Percentiles rank a stretch among this genome's conserved stretches.
Conservation (phyloP, 2,888 invertebrate genomes). For the Drosophila paramelanica region DNA sequence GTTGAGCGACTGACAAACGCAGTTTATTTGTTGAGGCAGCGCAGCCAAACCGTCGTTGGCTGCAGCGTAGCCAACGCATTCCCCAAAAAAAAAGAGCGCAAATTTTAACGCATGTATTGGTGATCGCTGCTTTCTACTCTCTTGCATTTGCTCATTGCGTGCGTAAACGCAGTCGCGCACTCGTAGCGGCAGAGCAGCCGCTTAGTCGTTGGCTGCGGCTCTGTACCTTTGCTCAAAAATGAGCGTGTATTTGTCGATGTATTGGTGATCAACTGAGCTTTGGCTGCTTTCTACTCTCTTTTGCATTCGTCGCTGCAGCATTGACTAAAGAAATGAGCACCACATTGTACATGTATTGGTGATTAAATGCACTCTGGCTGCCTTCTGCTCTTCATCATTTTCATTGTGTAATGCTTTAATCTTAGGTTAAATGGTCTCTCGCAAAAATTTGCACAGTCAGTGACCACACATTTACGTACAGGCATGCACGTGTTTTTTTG, state of each 20-base stretch:
- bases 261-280: conserved; percentile 2
- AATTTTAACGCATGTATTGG: background rate
- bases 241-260: background rate
- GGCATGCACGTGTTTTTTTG: background rate
- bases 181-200: background rate
- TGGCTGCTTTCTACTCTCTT: conserved; percentile 4
- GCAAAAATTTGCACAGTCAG: conserved; percentile 13
- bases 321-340: conserved; percentile 1
- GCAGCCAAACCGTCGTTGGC: conserved; percentile 11
- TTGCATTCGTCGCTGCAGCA: background rate
- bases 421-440: conserved; percentile 4
- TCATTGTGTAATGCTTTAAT: background rate
- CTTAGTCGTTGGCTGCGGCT: background rate
- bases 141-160: background rate
- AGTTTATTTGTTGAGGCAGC: background rate
- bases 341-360: background rate
- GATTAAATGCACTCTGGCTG: background rate
- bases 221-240: background rate
- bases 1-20: conserved; percentile 58
- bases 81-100: conserved; percentile 6
- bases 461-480: background rate
- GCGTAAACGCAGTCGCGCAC: background rate
- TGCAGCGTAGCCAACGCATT: background rate
- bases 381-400: background rate
- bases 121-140: conserved; percentile 13